These are phyloP conservation scores for Troides helena DNA, from an alignment of 2,888 invertebrate species.

Conservation along the genomic window DNA sequence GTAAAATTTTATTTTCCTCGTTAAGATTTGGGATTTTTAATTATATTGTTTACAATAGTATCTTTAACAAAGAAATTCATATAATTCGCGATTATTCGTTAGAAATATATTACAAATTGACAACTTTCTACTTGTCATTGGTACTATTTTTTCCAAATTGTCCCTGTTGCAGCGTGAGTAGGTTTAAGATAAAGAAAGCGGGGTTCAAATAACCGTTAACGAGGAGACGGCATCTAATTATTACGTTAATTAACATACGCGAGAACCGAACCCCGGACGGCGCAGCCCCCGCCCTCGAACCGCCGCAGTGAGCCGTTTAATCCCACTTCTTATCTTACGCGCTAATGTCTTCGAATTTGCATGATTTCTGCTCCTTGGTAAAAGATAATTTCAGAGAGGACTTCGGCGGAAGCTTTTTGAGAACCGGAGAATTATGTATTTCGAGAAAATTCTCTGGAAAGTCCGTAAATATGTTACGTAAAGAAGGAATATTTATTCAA, in stretches of 20 bases:
- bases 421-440: background rate
- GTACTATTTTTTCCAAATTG: background rate
- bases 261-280: slow-evolving; percentile 26
- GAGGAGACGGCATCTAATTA: slow-evolving; percentile 55
- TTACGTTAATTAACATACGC: slow-evolving; percentile 55
- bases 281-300: slow-evolving; percentile 14
- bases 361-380: slow-evolving; percentile 54
- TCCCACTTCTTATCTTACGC: slow-evolving; percentile 74
- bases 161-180: background rate
- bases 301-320: slow-evolving; percentile 59
- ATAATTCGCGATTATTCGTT: no score
- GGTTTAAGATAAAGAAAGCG: slow-evolving; percentile 15
- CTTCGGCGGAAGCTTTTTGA: slow-evolving; percentile 19
- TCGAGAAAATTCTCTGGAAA: no score
- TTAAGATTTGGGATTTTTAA: no score
- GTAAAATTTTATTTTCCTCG: no score
- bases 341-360: slow-evolving; percentile 76
- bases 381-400: slow-evolving; percentile 42
- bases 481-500: no score
- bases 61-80: no score
- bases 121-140: no score
- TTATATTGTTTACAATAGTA: no score
- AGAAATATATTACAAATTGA: no score
- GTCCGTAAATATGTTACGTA: no score
- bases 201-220: slow-evolving; percentile 20